phyloP scores from a whole-genome alignment of 2,113 vertebrate genomes.

The Taurulus bubalis region DNA sequence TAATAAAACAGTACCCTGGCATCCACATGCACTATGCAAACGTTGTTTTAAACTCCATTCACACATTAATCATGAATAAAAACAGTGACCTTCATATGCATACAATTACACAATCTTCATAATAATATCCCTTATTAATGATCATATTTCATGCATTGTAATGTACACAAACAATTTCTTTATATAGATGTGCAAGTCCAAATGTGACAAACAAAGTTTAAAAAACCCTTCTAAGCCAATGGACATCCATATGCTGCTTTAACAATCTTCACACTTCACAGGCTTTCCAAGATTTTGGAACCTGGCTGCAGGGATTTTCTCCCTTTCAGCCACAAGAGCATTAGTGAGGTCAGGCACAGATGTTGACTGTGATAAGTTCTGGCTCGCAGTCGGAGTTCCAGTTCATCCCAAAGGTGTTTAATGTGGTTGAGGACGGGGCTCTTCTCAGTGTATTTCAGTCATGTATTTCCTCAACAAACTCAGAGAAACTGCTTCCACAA shows the following conservation, averaged over 20 bases:
- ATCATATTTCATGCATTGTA: too few species aligned
- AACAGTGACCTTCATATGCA: too few species aligned
- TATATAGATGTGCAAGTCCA: too few species aligned
- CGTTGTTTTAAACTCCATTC: too few species aligned
- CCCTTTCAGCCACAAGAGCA: conserved; percentile 35
- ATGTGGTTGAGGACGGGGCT: conserved; percentile 42
- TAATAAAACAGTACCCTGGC: too few species aligned
- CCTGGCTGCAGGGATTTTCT: conserved; percentile 48
- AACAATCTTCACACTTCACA: conserved; percentile 15
- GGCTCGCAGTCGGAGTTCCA: conserved; percentile 44
- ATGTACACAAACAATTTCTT: too few species aligned
- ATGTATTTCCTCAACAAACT: conserved; percentile 23
- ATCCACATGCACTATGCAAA: too few species aligned
- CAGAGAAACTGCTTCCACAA: neutral
- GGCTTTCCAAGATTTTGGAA: conserved; percentile 35
- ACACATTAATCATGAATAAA: too few species aligned
- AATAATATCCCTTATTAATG: too few species aligned
- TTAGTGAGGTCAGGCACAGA: conserved; percentile 59
- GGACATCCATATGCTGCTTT: conserved; percentile 24
- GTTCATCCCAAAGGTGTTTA: conserved; percentile 57
- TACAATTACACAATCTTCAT: too few species aligned
- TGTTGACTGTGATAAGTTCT: conserved; percentile 54
- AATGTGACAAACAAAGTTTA: too few species aligned
- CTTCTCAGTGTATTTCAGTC: conserved; percentile 31
- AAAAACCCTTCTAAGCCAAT: neutral